Percentiles rank a stretch among this genome's conserved stretches.
Conservation (phyloP, 2,888 invertebrate genomes). For the Ceramica pisi region DNA sequence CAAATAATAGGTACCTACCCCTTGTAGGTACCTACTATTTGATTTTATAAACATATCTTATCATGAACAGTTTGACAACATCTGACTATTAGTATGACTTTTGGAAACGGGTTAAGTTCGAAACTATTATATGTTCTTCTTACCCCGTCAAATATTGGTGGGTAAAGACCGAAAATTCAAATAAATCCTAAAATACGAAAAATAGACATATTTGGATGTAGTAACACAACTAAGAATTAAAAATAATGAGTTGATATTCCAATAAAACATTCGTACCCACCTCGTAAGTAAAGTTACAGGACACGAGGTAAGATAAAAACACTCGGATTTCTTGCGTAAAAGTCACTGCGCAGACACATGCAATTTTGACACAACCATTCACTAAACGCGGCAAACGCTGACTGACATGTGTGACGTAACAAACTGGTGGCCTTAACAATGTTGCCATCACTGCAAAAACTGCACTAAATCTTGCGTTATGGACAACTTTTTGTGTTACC, state of each 20-base stretch:
- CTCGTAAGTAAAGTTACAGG: neutral
- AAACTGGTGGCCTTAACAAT: no score
- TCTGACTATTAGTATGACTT: neutral
- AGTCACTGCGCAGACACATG: no score
- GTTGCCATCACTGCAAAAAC: no score
- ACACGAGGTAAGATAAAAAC: no score
- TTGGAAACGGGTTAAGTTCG: neutral
- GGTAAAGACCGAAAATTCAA: neutral
- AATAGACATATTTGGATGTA: neutral
- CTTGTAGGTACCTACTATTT: no score
- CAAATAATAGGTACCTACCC: no score
- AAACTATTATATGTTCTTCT: slow-evolving; percentile 3
- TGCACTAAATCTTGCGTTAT: no score
- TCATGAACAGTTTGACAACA: neutral
- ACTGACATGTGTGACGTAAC: no score
- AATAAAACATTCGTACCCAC: neutral
- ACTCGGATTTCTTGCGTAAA: no score
- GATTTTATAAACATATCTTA: neutral
- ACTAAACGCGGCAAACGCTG: no score
- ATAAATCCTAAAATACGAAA: neutral
- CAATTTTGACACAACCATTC: no score
- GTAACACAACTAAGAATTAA: neutral
- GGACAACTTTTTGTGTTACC: no score
- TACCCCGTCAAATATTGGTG: neutral
- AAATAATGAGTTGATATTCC: neutral